A percentile compares a stretch with the other conserved stretches of the same genome.
These are phyloP conservation scores for Metallyticus violacea DNA, from an alignment of 2,888 invertebrate genomes.

Conservation along the genomic window DNA sequence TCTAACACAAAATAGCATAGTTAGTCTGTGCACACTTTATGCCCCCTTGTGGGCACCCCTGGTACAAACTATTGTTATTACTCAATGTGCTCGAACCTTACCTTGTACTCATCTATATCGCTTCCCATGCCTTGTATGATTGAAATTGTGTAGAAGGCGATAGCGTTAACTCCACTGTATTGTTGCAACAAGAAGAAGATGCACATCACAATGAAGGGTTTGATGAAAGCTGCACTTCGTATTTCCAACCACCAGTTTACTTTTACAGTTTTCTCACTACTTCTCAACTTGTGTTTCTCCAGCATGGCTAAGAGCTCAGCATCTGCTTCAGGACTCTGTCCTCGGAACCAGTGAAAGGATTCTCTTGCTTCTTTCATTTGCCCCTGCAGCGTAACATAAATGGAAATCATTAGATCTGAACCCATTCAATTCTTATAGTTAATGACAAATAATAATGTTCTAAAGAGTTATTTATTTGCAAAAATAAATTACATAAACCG, in stretches of 20 bases:
- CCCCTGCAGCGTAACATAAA: no score
- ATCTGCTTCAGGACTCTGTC: conserved; percentile 52
- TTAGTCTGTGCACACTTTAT: no score
- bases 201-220: conserved; percentile 60
- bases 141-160: conserved; percentile 68
- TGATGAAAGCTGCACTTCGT: conserved; percentile 45
- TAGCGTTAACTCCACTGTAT: conserved; percentile 68
- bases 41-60: no score
- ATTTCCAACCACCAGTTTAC: conserved; percentile 6
- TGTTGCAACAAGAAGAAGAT: conserved; percentile 65
- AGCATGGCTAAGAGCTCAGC: conserved; percentile 50
- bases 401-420: no score
- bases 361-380: conserved; percentile 53
- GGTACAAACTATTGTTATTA: no score
- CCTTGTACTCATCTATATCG: conserved; percentile 62
- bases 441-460: no score
- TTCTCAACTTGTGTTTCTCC: conserved; percentile 27
- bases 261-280: background rate
- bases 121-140: conserved; percentile 61
- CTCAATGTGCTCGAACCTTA: no score
- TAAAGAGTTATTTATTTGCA: no score
- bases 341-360: conserved; percentile 60
- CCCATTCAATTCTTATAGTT: no score
- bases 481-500: no score
- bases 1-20: no score